Percentiles rank a stretch among this genome's conserved stretches.
Conservation (phyloP, 2,888 invertebrate genomes). For the Eubasilissa splendida region DNA sequence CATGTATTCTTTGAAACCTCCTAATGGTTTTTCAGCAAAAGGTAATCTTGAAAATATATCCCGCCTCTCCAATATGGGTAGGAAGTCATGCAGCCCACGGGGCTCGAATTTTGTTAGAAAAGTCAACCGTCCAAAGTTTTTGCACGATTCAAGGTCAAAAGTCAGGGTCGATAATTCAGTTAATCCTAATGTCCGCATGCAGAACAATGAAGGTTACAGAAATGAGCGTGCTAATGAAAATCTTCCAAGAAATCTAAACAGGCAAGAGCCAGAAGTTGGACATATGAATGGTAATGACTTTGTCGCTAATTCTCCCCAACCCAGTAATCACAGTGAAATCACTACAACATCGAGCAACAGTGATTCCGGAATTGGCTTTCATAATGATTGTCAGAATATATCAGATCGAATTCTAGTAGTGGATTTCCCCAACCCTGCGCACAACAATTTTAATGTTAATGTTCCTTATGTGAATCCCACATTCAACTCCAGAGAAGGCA, state of each 20-base stretch:
- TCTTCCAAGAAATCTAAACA: slow-evolving; percentile 47
- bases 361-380: slow-evolving; percentile 95
- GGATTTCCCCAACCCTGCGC: slow-evolving; percentile 75
- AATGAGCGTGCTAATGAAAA: slow-evolving; percentile 51
- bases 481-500: slow-evolving; percentile 52
- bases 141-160: slow-evolving; percentile 65
- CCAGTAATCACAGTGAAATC: slow-evolving; percentile 86
- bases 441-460: slow-evolving; percentile 59
- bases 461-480: slow-evolving; percentile 52
- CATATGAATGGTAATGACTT: slow-evolving; percentile 68
- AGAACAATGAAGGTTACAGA: slow-evolving; percentile 53
- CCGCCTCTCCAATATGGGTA: slow-evolving; percentile 63
- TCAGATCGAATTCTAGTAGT: slow-evolving; percentile 86
- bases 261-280: slow-evolving; percentile 53
- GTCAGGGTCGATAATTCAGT: slow-evolving; percentile 54
- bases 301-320: slow-evolving; percentile 86
- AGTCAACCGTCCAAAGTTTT: slow-evolving; percentile 55
- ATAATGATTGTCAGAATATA: slow-evolving; percentile 89
- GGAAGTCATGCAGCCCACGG: slow-evolving; percentile 67
- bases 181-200: slow-evolving; percentile 63
- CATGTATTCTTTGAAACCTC: slow-evolving; percentile 79
- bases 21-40: slow-evolving; percentile 67
- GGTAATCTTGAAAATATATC: slow-evolving; percentile 67
- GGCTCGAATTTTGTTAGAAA: slow-evolving; percentile 57
- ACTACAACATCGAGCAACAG: slow-evolving; percentile 92